A percentile compares a stretch with the other conserved stretches of the same genome.
Evolutionary conservation across 1,140 invertebrate species (phyloP).

Genomic region (Zaprionus taronus): DNA sequence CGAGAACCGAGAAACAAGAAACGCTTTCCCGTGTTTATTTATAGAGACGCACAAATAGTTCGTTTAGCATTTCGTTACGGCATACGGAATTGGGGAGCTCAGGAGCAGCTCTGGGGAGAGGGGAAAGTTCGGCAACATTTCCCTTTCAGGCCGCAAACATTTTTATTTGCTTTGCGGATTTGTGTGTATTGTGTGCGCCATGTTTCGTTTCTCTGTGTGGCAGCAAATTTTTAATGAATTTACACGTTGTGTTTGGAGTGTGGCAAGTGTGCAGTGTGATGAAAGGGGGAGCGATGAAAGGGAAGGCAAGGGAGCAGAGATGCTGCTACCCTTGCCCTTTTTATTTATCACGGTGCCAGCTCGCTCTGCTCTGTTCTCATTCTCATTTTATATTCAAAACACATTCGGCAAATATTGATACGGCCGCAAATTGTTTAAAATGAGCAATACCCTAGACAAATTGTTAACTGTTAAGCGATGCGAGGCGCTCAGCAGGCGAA

Average conservation of each 20-base stretch:
- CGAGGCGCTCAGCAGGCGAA: not conserved
- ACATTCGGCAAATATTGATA: conserved; percentile 84
- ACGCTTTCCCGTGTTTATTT: conserved; percentile 72
- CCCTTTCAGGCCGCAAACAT: conserved; percentile 70
- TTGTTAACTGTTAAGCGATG: conserved; percentile 70
- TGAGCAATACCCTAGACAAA: conserved; percentile 70
- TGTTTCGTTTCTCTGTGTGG: conserved; percentile 60
- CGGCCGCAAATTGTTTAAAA: conserved; percentile 82
- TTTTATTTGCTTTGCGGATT: conserved; percentile 77
- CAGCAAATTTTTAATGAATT: conserved; percentile 81
- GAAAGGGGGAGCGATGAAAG: not conserved
- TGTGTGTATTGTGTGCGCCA: conserved; percentile 57
- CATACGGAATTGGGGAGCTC: conserved; percentile 16
- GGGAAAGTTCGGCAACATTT: conserved; percentile 36
- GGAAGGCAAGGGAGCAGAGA: not conserved
- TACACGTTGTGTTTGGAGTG: conserved; percentile 48
- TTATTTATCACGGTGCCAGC: not conserved
- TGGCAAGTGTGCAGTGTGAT: not conserved
- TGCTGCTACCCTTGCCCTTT: conserved; percentile 3
- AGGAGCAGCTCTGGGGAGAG: not conserved
- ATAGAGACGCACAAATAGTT: conserved; percentile 75
- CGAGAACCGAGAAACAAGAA: conserved; percentile 5
- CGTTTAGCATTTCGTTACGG: conserved; percentile 44
- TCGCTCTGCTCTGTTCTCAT: not conserved
- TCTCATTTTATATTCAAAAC: conserved; percentile 82